A percentile compares a stretch with the other conserved stretches of the same genome.
Conservation (phyloP, 2,888 invertebrate genomes). For the Cerastoderma edule region DNA sequence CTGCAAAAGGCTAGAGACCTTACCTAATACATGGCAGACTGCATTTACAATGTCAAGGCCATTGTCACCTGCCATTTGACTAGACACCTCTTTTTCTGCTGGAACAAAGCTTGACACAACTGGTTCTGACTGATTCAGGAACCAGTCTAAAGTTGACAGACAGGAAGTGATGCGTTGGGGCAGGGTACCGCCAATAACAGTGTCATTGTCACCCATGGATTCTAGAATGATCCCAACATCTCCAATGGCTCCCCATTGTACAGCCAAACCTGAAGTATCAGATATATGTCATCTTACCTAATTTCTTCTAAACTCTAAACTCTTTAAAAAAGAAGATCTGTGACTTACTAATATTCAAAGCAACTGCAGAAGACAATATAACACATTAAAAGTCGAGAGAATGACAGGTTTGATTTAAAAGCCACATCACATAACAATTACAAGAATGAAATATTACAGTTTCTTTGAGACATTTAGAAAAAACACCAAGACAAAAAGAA, state of each 20-base stretch:
- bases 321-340: no score
- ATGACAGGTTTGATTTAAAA: no score
- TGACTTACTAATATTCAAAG: no score
- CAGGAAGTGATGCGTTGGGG: conserved; percentile 98
- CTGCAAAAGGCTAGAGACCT: conserved; percentile 35
- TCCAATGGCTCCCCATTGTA: conserved; percentile 99
- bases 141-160: conserved; percentile 92
- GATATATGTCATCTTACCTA: no score
- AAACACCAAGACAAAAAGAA: no score
- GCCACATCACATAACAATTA: no score
- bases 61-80: conserved; percentile 71
- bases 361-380: no score
- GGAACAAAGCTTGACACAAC: conserved; percentile 88
- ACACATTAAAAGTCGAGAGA: no score
- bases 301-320: no score
- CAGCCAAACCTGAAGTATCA: conserved; percentile 87
- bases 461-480: no score
- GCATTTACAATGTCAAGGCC: conserved; percentile 90
- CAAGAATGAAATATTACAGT: no score
- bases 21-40: conserved; percentile 94
- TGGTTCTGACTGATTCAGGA: conserved; percentile 91
- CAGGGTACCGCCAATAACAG: conserved; percentile 96
- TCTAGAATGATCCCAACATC: conserved; percentile 97
- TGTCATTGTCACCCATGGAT: conserved; percentile 93
- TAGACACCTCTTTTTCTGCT: conserved; percentile 90